phyloP scores from a whole-genome alignment of 2,797 vertebrate species.

The Sebastes itinus region DNA sequence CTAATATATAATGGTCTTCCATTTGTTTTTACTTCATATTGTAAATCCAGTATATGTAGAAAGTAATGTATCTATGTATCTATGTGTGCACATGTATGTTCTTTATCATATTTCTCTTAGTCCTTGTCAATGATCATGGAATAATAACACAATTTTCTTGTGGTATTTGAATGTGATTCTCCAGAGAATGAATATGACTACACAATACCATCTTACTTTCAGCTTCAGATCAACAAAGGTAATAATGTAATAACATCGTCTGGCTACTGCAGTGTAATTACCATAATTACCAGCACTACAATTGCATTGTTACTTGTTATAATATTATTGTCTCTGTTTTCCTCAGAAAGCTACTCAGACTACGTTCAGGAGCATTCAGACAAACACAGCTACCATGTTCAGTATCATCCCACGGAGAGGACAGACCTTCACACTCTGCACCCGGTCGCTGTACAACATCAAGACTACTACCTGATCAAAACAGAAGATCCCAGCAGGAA shows the following conservation, averaged over 20 bases:
- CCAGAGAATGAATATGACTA: constrained; percentile 57
- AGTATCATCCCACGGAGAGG: constrained; percentile 23
- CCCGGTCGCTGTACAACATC: constrained; percentile 4
- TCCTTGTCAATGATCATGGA: background rate
- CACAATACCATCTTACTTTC: constrained; percentile 24
- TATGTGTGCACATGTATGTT: background rate
- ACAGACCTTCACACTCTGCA: constrained; percentile 45
- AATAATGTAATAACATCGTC: background rate
- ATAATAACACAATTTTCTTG: background rate
- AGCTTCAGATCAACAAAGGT: constrained; percentile 55
- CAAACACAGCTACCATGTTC: constrained; percentile 13
- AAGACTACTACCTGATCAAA: constrained; percentile 37
- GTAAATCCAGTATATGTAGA: background rate
- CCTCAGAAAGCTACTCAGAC: constrained; percentile 45
- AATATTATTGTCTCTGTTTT: background rate
- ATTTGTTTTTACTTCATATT: no score
- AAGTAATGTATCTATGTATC: background rate
- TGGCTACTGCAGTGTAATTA: background rate
- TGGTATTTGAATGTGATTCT: background rate
- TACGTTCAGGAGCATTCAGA: constrained; percentile 24
- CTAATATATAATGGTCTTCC: no score
- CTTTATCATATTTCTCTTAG: background rate
- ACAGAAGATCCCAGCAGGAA: constrained; percentile 9
- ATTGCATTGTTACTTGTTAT: background rate
- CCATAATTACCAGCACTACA: background rate